Conservation (phyloP, 2,113 vertebrate species). For the Vidua chalybeata region DNA sequence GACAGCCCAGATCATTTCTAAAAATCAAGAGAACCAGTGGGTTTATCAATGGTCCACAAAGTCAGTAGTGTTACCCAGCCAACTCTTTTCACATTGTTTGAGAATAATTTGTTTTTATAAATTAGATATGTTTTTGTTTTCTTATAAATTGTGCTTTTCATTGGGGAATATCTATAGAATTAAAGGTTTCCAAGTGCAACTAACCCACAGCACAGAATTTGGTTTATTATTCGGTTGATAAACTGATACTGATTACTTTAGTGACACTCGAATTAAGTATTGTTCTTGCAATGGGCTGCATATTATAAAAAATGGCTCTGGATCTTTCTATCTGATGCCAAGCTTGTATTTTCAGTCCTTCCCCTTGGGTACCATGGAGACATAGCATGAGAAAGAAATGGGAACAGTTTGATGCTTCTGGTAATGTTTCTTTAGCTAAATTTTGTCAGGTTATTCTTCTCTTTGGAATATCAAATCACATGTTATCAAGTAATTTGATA, state of each 20-base stretch:
- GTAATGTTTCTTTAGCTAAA: conserved; percentile 31
- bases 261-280: not conserved
- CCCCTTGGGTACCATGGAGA: not conserved
- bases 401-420: not conserved
- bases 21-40: not conserved
- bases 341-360: not conserved
- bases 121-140: not conserved
- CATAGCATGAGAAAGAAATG: not conserved
- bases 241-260: not conserved
- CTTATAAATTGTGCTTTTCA: not conserved
- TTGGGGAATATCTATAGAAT: not conserved
- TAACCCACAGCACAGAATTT: not conserved
- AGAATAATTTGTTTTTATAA: not conserved
- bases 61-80: not conserved
- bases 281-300: not conserved
- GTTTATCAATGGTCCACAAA: not conserved
- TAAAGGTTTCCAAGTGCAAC: not conserved
- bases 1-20: not conserved
- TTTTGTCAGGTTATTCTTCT: conserved; percentile 49
- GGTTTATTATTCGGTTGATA: not conserved
- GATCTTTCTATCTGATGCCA: not conserved
- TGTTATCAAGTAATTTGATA: not conserved
- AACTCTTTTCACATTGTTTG: not conserved
- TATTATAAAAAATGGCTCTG: not conserved
- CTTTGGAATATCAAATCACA: conserved; percentile 32